Percentiles rank a stretch among this genome's conserved stretches.
These are phyloP conservation scores for Rafetus swinhoei DNA, from an alignment of 2,113 vertebrate species.

Conservation along the genomic window DNA sequence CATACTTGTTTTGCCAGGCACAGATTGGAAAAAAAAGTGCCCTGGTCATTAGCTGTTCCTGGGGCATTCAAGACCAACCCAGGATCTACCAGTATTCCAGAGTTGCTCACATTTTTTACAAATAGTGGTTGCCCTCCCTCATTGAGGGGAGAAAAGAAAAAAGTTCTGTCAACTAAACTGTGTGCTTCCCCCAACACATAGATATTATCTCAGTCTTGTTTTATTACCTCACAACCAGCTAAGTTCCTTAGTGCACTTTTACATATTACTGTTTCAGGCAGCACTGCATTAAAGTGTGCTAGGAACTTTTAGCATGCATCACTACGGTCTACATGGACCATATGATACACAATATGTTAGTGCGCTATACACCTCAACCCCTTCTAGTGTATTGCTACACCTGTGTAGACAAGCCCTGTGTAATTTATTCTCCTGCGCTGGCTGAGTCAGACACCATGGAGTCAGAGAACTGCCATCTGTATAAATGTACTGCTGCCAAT, in stretches of 20 bases:
- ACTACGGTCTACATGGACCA: not conserved
- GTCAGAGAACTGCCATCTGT: not conserved
- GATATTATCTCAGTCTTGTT: constrained; percentile 22
- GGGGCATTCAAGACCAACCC: not conserved
- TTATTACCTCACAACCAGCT: not conserved
- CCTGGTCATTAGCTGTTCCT: not conserved
- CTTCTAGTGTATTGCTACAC: not conserved
- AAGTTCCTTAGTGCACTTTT: not conserved
- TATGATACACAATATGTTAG: not conserved
- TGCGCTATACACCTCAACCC: not conserved
- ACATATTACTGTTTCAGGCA: not conserved
- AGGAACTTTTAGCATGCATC: not conserved
- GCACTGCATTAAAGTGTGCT: not conserved
- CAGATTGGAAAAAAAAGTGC: not conserved
- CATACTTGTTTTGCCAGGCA: not conserved
- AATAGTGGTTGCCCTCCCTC: accelerated
- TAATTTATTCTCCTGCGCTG: not conserved
- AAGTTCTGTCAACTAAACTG: not conserved
- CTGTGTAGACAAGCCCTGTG: not conserved
- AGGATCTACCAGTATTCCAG: not conserved
- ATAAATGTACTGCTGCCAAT: not conserved
- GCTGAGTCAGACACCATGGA: not conserved
- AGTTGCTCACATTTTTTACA: not conserved
- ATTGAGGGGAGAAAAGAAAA: not conserved
- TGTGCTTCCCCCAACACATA: constrained; percentile 10